Base-by-base conservation (phyloP, 2,113 vertebrate species). In the Mesoclemmys tuberculata region DNA sequence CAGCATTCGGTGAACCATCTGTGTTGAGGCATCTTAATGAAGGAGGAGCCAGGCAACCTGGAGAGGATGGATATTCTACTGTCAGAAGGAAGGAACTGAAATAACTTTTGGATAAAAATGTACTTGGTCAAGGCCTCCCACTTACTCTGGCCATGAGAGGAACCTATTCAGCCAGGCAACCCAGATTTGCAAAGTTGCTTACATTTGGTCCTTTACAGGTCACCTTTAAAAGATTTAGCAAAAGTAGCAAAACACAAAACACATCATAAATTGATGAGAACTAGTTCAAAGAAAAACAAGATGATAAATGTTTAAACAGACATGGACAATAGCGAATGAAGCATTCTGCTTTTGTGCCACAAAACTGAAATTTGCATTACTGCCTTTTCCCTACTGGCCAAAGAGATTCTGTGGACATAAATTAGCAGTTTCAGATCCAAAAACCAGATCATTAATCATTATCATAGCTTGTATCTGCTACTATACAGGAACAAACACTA, bases 251-350 rank as follows among this genome's bases (percentile, higher is more conserved):
- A 92, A 95, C 85, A 85, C 46, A 87, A 96, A 89, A 74, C 21
- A 3, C 90, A 97, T 98, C 90, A 97, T 94, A 98, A 97, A 98
- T 97, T 96, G 82, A 97, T 97, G 90, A 97, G 93, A 93, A 94
- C 49, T 74, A n/a, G 77, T 96, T 97, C 84, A 94, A 89, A 91
- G 95, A 94, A 92, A 94, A 96, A 89, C 79, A 84, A 90, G 88
- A 74, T 83, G 74, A 96, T 98, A 90, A 97, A 98, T 97, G 41
- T 98, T 97, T 98, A 96, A 97, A 93, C 78, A 96, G 58, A 79
- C 71, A 94, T 21, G 19, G 38, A 14, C 90, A 49, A 64, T 84
- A 91, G 77, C 85, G 97, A 97, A 92, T 85, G 77, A 94, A 83
- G 22, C 78, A 84, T 93, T 92, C 56, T 78, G 87, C 19, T 75